Conservation (phyloP, 2,797 vertebrate genomes). For the Paedocypris micromegethes region DNA sequence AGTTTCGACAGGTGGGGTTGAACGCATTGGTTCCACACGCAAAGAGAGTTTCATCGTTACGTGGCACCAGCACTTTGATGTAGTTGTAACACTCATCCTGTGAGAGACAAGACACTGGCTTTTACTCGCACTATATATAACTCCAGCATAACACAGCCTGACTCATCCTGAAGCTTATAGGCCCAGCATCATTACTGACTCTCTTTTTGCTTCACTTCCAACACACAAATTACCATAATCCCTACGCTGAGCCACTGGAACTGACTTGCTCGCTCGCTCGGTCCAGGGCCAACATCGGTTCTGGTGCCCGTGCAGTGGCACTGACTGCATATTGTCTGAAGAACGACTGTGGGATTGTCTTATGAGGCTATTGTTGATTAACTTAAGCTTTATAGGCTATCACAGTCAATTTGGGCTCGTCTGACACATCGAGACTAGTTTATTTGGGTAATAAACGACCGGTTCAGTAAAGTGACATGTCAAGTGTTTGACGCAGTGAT, state of each 20-base stretch:
- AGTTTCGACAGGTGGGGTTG: slow-evolving; percentile 90
- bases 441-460: too few relatives aligned
- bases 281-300: slow-evolving; percentile 30
- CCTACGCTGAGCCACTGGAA: slow-evolving; percentile 41
- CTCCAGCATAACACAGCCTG: slow-evolving; percentile 13
- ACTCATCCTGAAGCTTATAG: slow-evolving; percentile 13
- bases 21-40: slow-evolving; percentile 93
- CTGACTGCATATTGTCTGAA: too few relatives aligned
- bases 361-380: too few relatives aligned
- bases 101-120: slow-evolving; percentile 42
- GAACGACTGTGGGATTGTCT: too few relatives aligned
- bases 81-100: slow-evolving; percentile 97
- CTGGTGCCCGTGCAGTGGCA: neutral
- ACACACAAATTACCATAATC: slow-evolving; percentile 45
- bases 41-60: slow-evolving; percentile 79
- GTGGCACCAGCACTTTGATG: slow-evolving; percentile 86
- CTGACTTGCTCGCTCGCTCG: slow-evolving; percentile 16
- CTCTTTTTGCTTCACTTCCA: slow-evolving; percentile 4
- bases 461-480: too few relatives aligned
- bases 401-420: too few relatives aligned
- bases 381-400: too few relatives aligned
- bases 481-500: too few relatives aligned
- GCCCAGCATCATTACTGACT: slow-evolving; percentile 12
- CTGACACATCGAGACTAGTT: too few relatives aligned
- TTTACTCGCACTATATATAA: slow-evolving; percentile 25